These are phyloP conservation scores for Drosophila malerkotliana DNA, from an alignment of 1,140 invertebrate species.

Conservation along the genomic window DNA sequence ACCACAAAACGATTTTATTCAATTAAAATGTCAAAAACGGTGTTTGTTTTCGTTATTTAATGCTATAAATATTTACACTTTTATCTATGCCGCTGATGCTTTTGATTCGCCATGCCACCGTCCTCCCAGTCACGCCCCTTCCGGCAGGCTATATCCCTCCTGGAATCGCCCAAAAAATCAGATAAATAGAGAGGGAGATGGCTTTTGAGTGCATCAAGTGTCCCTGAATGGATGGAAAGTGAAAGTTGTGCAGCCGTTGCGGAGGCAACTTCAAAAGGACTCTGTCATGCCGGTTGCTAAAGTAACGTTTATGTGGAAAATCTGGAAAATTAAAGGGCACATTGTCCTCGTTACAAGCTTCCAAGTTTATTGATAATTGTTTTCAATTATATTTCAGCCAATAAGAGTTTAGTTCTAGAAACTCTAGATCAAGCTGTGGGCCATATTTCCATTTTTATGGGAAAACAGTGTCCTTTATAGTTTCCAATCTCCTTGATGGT, in stretches of 20 bases:
- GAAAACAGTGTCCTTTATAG: background rate
- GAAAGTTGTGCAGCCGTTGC: background rate
- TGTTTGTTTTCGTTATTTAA: slow-evolving; percentile 79
- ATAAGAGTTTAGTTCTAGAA: no score
- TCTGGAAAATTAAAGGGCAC: no score
- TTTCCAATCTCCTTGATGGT: background rate
- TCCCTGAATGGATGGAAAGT: background rate
- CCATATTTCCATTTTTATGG: no score
- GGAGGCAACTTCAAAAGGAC: no score
- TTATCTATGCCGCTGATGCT: slow-evolving; percentile 32
- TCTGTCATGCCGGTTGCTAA: no score
- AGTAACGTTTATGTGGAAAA: no score
- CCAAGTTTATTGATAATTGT: no score
- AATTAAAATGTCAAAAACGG: slow-evolving; percentile 81
- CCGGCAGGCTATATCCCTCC: background rate
- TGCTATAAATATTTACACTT: slow-evolving; percentile 78
- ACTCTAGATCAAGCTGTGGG: no score
- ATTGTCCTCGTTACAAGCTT: no score
- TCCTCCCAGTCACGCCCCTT: background rate
- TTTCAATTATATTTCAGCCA: no score
- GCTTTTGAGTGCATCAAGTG: background rate
- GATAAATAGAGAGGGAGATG: background rate
- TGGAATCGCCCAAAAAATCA: background rate
- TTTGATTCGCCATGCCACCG: background rate
- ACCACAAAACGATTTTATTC: slow-evolving; percentile 82